These are phyloP conservation scores for Automeris io DNA, from an alignment of 2,888 invertebrate genomes.

Conservation along the genomic window DNA sequence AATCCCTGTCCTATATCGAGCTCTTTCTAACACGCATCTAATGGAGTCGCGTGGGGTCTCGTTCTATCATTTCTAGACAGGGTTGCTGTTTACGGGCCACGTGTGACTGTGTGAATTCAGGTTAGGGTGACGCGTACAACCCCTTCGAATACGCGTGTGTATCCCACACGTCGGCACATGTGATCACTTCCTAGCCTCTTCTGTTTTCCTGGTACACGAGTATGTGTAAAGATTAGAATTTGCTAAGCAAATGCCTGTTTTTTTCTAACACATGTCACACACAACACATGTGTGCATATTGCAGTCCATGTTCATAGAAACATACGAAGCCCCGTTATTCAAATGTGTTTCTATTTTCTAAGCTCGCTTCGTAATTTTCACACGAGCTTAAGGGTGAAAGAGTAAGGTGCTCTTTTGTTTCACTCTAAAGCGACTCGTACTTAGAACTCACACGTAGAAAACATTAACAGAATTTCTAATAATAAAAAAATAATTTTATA, in stretches of 20 bases:
- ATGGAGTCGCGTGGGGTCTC: constrained; percentile 30
- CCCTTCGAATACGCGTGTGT: constrained; percentile 67
- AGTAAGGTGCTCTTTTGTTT: constrained; percentile 19
- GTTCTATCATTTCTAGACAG: constrained; percentile 47
- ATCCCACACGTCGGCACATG: constrained; percentile 58
- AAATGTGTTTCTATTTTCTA: constrained; percentile 27
- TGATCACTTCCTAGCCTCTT: constrained; percentile 44
- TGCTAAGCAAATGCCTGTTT: constrained; percentile 70
- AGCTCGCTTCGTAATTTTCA: constrained; percentile 33
- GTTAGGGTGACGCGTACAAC: constrained; percentile 56
- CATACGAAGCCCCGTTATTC: constrained; percentile 20
- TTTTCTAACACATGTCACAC: constrained; percentile 53
- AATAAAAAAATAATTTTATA: constrained; percentile 21
- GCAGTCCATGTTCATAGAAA: constrained; percentile 9
- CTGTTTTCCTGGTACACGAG: constrained; percentile 66
- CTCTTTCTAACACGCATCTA: constrained; percentile 53
- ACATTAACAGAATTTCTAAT: constrained; percentile 12
- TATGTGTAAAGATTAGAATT: constrained; percentile 77
- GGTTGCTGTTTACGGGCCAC: constrained; percentile 36
- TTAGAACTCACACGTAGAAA: constrained; percentile 27
- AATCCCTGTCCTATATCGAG: constrained; percentile 42
- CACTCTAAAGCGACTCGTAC: constrained; percentile 23
- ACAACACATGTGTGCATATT: constrained; percentile 37
- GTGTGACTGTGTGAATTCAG: constrained; percentile 47
- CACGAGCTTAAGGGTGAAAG: constrained; percentile 27